Percentiles rank a stretch among this genome's conserved stretches.
These are phyloP conservation scores for Diadegma fenestrale DNA, from an alignment of 2,888 invertebrate species.

Conservation along the genomic window DNA sequence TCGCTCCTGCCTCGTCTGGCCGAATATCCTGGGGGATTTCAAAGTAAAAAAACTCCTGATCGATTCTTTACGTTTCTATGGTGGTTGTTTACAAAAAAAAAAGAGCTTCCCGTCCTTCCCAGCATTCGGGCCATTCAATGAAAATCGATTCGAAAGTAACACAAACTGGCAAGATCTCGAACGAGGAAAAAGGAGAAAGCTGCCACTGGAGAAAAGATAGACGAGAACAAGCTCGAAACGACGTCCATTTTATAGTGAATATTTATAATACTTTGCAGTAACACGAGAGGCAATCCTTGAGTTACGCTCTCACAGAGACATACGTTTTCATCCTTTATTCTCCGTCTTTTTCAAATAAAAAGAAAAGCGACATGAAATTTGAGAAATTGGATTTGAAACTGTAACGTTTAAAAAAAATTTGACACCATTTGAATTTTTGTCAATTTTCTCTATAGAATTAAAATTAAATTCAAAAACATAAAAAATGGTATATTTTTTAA, in stretches of 20 bases:
- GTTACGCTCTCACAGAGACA: neutral
- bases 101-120: neutral
- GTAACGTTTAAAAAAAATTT: neutral
- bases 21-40: slow-evolving; percentile 43
- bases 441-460: no score
- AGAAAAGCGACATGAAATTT: slow-evolving; percentile 7
- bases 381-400: neutral
- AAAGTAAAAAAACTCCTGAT: slow-evolving; percentile 17
- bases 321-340: neutral
- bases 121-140: slow-evolving; percentile 8
- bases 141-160: slow-evolving; percentile 48
- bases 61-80: slow-evolving; percentile 40
- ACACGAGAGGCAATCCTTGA: slow-evolving; percentile 11
- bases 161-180: slow-evolving; percentile 26
- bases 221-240: slow-evolving; percentile 18
- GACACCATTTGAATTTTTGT: neutral
- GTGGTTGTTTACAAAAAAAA: slow-evolving; percentile 49
- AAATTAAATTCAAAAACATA: no score
- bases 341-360: slow-evolving; percentile 10
- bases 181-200: slow-evolving; percentile 2
- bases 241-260: slow-evolving; percentile 37
- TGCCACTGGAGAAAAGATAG: neutral
- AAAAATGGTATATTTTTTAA: no score
- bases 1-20: slow-evolving; percentile 5
- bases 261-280: slow-evolving; percentile 45